Base-by-base conservation (phyloP, 1,140 invertebrate species). In the Luehdorfia chinensis region DNA sequence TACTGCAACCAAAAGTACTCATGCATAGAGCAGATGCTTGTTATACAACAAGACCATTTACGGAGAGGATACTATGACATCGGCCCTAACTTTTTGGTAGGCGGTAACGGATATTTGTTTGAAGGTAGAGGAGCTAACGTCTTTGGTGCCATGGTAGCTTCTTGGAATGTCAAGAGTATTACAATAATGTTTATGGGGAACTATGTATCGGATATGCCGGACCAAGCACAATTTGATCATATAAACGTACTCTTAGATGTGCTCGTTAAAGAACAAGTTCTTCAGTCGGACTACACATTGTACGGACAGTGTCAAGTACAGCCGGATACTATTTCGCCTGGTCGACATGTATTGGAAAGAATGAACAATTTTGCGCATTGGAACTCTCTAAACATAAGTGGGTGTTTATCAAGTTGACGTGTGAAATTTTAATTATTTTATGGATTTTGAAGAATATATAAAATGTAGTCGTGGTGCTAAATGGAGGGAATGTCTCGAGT, bases 91-190 rank as follows among this genome's bases (percentile, higher is more conserved):
- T 85, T 67, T 30, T 65, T 85, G 0, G 66, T 83, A 4, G 63
- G 70, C 23, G 75, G 68, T 0, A 64, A 69, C 12, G 81, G 78
- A 5, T 43, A 56, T 15, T 47, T 85, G 1, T 85, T 85, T 39
- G 81, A 85, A 61, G 81, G 81, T 0, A 65, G 75, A 67, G 78
- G 81, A 3, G 75, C 75, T 0, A 81, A 83, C 28, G 56, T 81
- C 1, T 30, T 64, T 8, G 65, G 64, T 2, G 72, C 63, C 3
- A 78, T 81, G 72, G 53, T 76, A 1, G 43, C 37, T 9, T 48
- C 45, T 0, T 76, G 57, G 57, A 83, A 85, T 15, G 16, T 15
- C 1, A 74, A 28, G 44, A 67, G 68, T 46, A 69, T 85, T 8
- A 67, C 53, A 3, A 63, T 85, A 4, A 81, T 81, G 75, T 85